Base-by-base conservation (phyloP, 2,113 vertebrate species). In the Tyrannus savana region DNA sequence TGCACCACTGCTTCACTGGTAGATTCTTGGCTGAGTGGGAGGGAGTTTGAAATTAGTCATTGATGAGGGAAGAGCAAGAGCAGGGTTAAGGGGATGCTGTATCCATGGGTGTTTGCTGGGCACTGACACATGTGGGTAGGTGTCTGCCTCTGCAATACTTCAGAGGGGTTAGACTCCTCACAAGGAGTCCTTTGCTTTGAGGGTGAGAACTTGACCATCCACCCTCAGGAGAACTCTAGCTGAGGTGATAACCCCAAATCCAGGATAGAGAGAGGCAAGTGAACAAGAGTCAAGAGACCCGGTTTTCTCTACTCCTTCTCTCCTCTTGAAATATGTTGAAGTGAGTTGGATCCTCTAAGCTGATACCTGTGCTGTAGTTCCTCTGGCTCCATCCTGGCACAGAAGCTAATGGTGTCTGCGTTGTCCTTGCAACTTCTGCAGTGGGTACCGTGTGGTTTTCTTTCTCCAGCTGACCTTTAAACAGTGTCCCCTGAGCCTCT, bases 371-470 rank as follows among this genome's bases (percentile, higher is more conserved):
- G 49, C 41, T 71, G 9, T 35, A 18, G 25, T 50, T 60, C 7
- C 16, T 75, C 25, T 59, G 52, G 33, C 14, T 19, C 9, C 10
- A 46, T 72, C 39, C 47, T 63, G 33, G 16, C n/a, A 58, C 13
- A 23, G 42, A 39, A 82, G 25, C 24, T 37, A 53, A 37, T 2
- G 5, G 25, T 0, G 0, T 31, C 21, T 85, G 27, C 4, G 35
- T 18, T 44, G 9, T 52, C n/a, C 24, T 52, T 83, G 6, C 33
- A 30, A 5, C 8, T 39, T 46, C 41, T 67, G 0, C 0, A 3
- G 30, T 19, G 37, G 4, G 7, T 42, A 66, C 10, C 0, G 0
- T 3, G 3, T 27, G 8, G 10, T 49, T 31, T 52, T 78, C 9
- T 35, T 83, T 53, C 76, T 81, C 37, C 42, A 81, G 27, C 16